Conservation (phyloP, 2,113 vertebrate genomes). For the Syrrhaptes paradoxus region DNA sequence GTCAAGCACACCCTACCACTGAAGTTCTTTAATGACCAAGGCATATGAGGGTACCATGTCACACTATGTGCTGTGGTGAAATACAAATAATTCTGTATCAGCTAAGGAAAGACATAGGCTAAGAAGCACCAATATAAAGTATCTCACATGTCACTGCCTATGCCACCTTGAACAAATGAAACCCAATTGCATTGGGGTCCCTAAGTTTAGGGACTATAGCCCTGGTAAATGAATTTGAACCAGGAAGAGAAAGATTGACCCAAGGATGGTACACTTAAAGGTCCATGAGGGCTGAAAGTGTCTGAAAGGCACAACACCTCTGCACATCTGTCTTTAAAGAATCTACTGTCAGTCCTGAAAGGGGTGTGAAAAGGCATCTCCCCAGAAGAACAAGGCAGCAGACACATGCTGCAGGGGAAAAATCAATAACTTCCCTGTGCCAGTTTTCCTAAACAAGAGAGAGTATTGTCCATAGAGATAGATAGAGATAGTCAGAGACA, state of each 20-base stretch:
- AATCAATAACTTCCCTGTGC: background rate
- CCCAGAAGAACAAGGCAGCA: background rate
- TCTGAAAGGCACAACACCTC: background rate
- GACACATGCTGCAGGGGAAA: background rate
- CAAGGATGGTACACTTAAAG: background rate
- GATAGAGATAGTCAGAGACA: background rate
- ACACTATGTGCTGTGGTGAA: background rate
- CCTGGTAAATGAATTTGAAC: background rate
- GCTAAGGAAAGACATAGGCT: background rate
- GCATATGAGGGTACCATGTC: accelerated
- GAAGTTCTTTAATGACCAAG: background rate
- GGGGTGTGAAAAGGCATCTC: background rate
- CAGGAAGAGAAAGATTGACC: background rate
- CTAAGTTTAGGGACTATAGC: background rate
- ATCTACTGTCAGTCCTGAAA: background rate
- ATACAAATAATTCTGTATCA: background rate
- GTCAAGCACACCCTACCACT: background rate
- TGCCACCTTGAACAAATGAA: background rate
- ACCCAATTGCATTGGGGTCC: background rate
- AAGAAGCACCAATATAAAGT: background rate
- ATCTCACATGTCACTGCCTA: background rate
- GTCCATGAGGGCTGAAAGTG: background rate
- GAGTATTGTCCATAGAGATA: background rate
- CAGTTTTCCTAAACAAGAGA: background rate
- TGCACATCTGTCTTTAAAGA: background rate